Conservation (phyloP, 2,888 invertebrate genomes). For the Pachydiplax longipennis region DNA sequence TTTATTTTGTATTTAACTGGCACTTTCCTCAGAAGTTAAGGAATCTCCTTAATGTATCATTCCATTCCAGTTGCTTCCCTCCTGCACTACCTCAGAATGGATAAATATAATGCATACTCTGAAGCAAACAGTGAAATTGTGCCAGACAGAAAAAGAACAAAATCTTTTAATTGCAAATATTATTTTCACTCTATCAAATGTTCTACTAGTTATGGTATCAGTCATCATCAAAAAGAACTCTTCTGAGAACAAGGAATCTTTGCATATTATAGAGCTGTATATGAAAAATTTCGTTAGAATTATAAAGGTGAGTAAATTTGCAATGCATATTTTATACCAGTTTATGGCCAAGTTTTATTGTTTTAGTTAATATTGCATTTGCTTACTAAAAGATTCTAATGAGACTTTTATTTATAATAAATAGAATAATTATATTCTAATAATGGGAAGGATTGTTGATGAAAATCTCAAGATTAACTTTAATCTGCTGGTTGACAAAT, state of each 20-base stretch:
- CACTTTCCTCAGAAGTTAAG: neutral
- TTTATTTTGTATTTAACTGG: neutral
- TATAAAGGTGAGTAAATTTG: neutral
- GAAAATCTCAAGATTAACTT: too few relatives aligned
- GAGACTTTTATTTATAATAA: too few relatives aligned
- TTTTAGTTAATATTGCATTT: too few relatives aligned
- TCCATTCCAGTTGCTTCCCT: neutral
- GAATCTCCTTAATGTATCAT: neutral
- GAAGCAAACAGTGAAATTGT: neutral
- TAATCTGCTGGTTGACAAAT: too few relatives aligned
- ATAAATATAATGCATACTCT: neutral
- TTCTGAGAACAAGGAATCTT: neutral
- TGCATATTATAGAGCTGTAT: neutral
- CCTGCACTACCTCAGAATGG: conserved; percentile 25
- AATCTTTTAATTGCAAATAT: neutral
- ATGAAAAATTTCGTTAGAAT: conserved; percentile 8
- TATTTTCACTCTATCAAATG: neutral
- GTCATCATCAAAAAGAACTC: neutral
- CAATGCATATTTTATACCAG: too few relatives aligned
- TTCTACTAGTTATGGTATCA: neutral
- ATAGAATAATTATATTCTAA: too few relatives aligned
- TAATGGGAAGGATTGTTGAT: too few relatives aligned
- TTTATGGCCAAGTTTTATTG: too few relatives aligned
- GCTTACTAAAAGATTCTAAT: too few relatives aligned
- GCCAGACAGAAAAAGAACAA: neutral